Evolutionary conservation across 2,113 vertebrate species (phyloP).

Genomic region (Lepidothrix coronata): DNA sequence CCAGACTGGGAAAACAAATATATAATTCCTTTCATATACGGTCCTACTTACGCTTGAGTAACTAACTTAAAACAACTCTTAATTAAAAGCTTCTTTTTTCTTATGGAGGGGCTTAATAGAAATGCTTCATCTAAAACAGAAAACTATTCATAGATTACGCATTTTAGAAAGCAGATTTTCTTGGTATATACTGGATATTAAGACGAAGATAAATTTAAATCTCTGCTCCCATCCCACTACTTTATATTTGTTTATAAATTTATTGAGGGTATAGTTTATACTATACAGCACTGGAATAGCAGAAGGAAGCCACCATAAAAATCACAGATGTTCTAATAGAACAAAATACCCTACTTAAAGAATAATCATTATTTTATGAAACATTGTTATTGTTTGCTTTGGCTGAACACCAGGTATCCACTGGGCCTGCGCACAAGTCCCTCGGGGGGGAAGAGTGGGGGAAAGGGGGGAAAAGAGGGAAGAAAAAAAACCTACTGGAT

Average conservation of each 20-base stretch:
- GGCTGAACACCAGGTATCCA: no score
- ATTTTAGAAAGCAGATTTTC: background rate
- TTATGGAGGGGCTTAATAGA: background rate
- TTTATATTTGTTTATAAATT: background rate
- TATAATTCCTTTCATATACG: background rate
- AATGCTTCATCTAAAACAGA: background rate
- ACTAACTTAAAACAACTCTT: background rate
- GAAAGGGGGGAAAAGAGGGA: no score
- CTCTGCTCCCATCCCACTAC: background rate
- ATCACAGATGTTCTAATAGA: background rate
- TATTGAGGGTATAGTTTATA: background rate
- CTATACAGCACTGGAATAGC: background rate
- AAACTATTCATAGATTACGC: accelerated
- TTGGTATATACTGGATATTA: background rate
- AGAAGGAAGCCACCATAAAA: background rate
- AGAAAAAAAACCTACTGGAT: no score
- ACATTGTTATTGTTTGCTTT: no score
- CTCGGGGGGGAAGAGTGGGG: no score
- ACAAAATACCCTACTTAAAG: background rate
- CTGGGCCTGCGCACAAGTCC: no score
- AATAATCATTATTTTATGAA: background rate
- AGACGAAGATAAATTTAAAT: background rate
- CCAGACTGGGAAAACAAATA: background rate
- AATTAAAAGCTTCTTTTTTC: background rate
- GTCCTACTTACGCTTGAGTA: background rate